A percentile compares a stretch with the other conserved stretches of the same genome.
phyloP scores from a whole-genome alignment of 1,140 invertebrate species.

The Melitaea cinxia region DNA sequence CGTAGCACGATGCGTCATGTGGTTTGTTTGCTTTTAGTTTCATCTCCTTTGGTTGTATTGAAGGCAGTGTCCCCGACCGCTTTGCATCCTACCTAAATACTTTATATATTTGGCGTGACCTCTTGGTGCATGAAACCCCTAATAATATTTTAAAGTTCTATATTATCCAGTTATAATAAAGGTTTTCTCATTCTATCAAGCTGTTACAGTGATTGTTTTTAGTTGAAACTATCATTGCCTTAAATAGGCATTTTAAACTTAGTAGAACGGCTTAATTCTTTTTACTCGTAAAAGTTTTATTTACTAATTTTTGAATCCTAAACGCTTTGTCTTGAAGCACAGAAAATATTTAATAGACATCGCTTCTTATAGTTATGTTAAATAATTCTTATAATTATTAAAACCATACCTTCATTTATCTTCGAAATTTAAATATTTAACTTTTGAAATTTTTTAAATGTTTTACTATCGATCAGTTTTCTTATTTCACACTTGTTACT shows the following conservation, averaged over 20 bases:
- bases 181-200: slow-evolving; percentile 49
- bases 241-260: slow-evolving; percentile 52
- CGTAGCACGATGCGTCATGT: slow-evolving; percentile 62
- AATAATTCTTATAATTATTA: slow-evolving; percentile 51
- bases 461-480: slow-evolving; percentile 5
- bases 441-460: neutral
- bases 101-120: slow-evolving; percentile 79
- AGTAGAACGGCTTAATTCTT: slow-evolving; percentile 71
- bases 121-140: slow-evolving; percentile 78
- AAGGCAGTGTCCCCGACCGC: slow-evolving; percentile 81
- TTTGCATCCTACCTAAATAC: slow-evolving; percentile 77
- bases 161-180: slow-evolving; percentile 31
- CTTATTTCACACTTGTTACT: neutral
- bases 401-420: slow-evolving; percentile 39
- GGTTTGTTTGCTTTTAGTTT: slow-evolving; percentile 60
- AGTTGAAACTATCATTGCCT: slow-evolving; percentile 53
- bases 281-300: slow-evolving; percentile 47
- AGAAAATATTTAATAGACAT: slow-evolving; percentile 59
- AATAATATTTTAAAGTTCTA: slow-evolving; percentile 51
- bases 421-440: slow-evolving; percentile 21
- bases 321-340: slow-evolving; percentile 76
- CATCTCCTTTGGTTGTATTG: slow-evolving; percentile 79
- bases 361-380: slow-evolving; percentile 70
- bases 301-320: slow-evolving; percentile 49
- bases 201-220: slow-evolving; percentile 52